Conservation (phyloP, 2,113 vertebrate species). For the Synchiropus splendidus region DNA sequence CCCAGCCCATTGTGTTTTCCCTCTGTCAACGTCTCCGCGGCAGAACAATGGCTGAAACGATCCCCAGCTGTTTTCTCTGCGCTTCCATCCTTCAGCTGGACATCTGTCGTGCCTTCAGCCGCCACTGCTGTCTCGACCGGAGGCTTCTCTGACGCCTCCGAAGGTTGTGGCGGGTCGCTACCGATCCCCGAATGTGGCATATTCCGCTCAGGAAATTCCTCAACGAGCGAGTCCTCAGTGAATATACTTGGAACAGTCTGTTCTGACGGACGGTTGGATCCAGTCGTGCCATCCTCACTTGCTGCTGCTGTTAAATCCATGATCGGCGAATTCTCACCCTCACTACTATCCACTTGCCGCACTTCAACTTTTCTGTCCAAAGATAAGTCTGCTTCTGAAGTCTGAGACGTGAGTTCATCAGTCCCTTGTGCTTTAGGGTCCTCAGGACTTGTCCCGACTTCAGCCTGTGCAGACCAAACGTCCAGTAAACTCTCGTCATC, state of each 20-base stretch:
- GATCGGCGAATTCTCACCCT: too few species aligned
- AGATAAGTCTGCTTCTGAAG: too few species aligned
- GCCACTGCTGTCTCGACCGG: background rate
- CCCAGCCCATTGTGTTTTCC: slow-evolving; percentile 7
- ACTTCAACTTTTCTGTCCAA: too few species aligned
- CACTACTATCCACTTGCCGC: too few species aligned
- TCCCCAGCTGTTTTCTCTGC: background rate
- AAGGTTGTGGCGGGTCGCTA: background rate
- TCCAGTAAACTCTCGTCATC: too few species aligned
- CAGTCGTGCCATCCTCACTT: background rate
- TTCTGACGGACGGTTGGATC: slow-evolving; percentile 5
- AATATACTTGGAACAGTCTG: slow-evolving; percentile 3
- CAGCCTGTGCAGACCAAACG: too few species aligned
- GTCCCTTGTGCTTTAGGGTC: too few species aligned
- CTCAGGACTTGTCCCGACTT: too few species aligned
- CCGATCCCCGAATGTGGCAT: slow-evolving; percentile 1
- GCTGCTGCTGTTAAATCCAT: background rate
- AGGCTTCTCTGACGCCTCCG: slow-evolving; percentile 2
- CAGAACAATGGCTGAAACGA: slow-evolving; percentile 22
- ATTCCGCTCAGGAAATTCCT: slow-evolving; percentile 11
- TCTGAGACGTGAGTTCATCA: too few species aligned
- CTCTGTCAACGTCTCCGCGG: slow-evolving; percentile 8
- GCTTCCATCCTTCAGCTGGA: slow-evolving; percentile 25
- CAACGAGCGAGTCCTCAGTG: slow-evolving; percentile 4
- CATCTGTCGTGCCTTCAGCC: slow-evolving; percentile 1